Evolutionary conservation across 2,113 vertebrate genomes (phyloP), one percentile per base, ranked within the genome.

Genomic region (Chamaetylas fuelleborni): DNA sequence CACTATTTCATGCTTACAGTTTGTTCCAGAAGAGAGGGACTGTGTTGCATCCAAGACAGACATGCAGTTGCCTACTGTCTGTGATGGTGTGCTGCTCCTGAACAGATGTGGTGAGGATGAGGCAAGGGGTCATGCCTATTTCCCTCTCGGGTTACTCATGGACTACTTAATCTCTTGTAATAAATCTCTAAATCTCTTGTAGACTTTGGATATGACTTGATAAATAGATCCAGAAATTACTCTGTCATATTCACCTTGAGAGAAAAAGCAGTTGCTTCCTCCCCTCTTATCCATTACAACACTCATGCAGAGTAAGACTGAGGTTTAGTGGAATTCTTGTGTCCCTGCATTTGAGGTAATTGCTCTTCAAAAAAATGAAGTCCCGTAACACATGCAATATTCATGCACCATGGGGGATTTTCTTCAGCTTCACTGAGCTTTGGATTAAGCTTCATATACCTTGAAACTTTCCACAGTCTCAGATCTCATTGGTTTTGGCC

Each of bases 371-470:
- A 62, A 93, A 47, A 45, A 56, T 0, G 0, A 83, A 81, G 34
- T 81, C 81, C 29, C 57, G 29, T 22, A 87, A 67, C 36, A 61
- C 45, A 79, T 70, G 23, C 28, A 95, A 36, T 64, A 92, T 92
- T 95, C 29, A 85, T 53, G 20, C 57, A 76, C 19, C 10, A 14
- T n/a, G 65, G 53, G 61, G 19, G 31, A 76, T 60, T 90, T 90
- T 93, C 85, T 90, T 93, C 76, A 89, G 86, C 83, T 92, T 95
- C 83, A 71, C 77, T 71, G 40, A 86, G 61, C 69, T 91, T 84
- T 69, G 48, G 22, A 64, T 81, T 79, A 87, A 74, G 77, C 65
- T 84, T 84, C 61, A 20, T 33, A 36, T 53, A 72, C 61, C 28
- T 81, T 83, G 36, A 67, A 91, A 78, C 40, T 53, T 93, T 57